Evolutionary conservation across 2,888 invertebrate species (phyloP).

Genomic region (Chromoteleia sp.): DNA sequence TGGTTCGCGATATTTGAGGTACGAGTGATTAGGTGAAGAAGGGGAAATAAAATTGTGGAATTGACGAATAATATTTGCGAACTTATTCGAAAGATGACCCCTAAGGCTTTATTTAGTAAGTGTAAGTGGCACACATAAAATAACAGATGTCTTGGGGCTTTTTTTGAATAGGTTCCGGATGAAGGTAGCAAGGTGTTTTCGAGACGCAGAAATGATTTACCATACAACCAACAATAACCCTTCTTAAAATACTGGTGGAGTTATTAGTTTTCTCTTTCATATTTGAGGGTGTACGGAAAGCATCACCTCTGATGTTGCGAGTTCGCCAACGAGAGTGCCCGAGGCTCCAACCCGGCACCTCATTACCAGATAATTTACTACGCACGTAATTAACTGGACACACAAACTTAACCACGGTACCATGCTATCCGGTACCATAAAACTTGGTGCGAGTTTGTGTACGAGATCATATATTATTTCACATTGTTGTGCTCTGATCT

Average conservation of each 20-base stretch:
- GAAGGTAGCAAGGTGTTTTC: constrained; percentile 76
- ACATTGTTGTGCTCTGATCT: constrained; percentile 76
- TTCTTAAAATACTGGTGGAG: constrained; percentile 61
- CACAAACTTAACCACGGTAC: constrained; percentile 79
- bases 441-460: constrained; percentile 56
- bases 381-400: constrained; percentile 84
- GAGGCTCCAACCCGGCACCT: constrained; percentile 83
- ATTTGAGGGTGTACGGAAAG: constrained; percentile 74
- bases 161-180: constrained; percentile 69
- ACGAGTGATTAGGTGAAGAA: no score
- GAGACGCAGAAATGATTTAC: constrained; percentile 72
- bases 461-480: constrained; percentile 78
- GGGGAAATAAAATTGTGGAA: background rate
- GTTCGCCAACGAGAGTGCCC: constrained; percentile 73
- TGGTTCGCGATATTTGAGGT: no score
- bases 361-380: constrained; percentile 84
- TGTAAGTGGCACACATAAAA: constrained; percentile 58
- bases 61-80: background rate
- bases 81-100: background rate
- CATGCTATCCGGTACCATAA: constrained; percentile 57
- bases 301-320: constrained; percentile 65
- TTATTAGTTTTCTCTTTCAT: constrained; percentile 68
- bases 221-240: constrained; percentile 65
- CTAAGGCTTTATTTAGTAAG: constrained; percentile 43
- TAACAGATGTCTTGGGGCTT: constrained; percentile 77